Evolutionary conservation across 2,113 vertebrate species (phyloP).

Genomic region (Cnemophilus loriae): DNA sequence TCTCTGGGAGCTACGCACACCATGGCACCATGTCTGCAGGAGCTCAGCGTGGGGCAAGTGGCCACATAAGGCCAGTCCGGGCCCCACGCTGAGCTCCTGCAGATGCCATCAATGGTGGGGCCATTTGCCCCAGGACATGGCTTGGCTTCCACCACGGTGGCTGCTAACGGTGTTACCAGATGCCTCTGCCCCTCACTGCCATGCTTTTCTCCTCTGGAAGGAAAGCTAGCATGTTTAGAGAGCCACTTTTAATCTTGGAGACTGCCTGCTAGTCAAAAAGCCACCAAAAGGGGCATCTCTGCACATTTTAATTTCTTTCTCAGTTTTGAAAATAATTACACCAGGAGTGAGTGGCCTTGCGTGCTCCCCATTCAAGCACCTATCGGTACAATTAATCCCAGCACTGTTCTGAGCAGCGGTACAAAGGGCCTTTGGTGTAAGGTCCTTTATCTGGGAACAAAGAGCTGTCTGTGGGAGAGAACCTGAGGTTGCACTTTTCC

Average conservation of each 20-base stretch:
- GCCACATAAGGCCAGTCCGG: too few relatives aligned
- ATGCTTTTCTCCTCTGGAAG: background rate
- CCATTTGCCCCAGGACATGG: background rate
- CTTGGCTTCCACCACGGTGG: background rate
- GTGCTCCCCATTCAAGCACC: conserved; percentile 65
- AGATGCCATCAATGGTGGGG: background rate
- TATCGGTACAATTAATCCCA: conserved; percentile 71
- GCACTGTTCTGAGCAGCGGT: conserved; percentile 44
- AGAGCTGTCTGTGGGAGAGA: conserved; percentile 69
- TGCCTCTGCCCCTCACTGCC: background rate
- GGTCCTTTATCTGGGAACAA: conserved; percentile 73
- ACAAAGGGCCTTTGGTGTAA: conserved; percentile 68
- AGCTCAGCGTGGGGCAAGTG: rapidly evolving
- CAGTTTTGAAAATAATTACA: conserved; percentile 13
- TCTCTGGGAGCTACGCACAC: background rate
- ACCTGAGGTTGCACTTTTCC: conserved; percentile 72
- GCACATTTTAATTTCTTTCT: conserved; percentile 29
- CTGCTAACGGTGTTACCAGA: rapidly evolving
- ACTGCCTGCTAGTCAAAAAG: background rate
- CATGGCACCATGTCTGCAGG: background rate
- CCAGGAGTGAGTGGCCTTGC: background rate
- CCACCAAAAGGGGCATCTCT: background rate
- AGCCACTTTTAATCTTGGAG: background rate
- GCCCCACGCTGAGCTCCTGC: rapidly evolving
- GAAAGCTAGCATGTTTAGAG: background rate